phyloP scores from a whole-genome alignment of 2,888 invertebrate genomes.

The Metopia argyrocephala region DNA sequence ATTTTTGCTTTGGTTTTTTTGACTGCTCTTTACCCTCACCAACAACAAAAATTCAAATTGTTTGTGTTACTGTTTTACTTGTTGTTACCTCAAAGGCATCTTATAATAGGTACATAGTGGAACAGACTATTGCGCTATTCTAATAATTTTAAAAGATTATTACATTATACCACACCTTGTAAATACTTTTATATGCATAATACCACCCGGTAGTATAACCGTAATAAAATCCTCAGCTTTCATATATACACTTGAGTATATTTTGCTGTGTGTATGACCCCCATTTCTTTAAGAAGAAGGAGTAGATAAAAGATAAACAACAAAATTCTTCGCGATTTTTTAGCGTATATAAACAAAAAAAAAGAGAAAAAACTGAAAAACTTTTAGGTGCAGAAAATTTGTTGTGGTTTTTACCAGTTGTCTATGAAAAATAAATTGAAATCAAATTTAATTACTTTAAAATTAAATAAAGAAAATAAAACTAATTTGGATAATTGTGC shows the following conservation, averaged over 20 bases:
- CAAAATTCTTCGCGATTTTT: slow-evolving; percentile 55
- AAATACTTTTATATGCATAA: no score
- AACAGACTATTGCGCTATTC: no score
- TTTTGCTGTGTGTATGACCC: not conserved
- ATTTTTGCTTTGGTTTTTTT: no score
- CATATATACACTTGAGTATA: not conserved
- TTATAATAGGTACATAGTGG: no score
- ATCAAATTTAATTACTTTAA: not conserved
- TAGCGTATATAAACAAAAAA: slow-evolving; percentile 61
- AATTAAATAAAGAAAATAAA: slow-evolving; percentile 3
- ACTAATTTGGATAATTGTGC: slow-evolving; percentile 39
- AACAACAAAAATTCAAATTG: no score
- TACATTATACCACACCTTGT: no score
- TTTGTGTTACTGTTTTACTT: no score
- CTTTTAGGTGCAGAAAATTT: slow-evolving; percentile 51
- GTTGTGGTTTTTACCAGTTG: slow-evolving; percentile 50
- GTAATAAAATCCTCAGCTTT: not conserved
- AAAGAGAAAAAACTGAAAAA: slow-evolving; percentile 45
- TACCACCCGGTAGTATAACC: not conserved
- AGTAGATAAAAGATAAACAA: slow-evolving; percentile 56
- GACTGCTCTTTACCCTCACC: no score
- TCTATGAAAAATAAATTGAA: slow-evolving; percentile 1
- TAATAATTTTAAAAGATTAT: no score
- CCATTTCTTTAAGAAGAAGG: slow-evolving; percentile 38
- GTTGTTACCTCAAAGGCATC: no score